Evolutionary conservation across 2,113 vertebrate genomes (phyloP).

Genomic region (Bombycilla garrulus): DNA sequence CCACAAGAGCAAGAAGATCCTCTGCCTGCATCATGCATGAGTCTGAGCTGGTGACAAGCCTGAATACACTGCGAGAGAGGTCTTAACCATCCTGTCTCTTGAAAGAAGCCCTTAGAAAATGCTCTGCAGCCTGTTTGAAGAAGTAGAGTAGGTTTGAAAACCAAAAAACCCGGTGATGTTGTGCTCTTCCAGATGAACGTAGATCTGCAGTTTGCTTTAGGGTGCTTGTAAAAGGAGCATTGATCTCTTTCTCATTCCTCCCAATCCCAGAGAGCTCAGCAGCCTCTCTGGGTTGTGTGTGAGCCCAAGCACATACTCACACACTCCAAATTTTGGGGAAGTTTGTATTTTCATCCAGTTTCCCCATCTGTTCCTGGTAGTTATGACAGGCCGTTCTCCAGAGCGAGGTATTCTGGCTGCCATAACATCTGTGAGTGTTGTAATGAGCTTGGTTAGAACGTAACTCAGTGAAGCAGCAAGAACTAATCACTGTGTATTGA

Average conservation of each 20-base stretch:
- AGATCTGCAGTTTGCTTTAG: background rate
- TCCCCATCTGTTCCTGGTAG: conserved; percentile 43
- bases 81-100: background rate
- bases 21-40: background rate
- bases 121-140: background rate
- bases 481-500: conserved; percentile 11
- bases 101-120: background rate
- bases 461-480: conserved; percentile 42
- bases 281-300: background rate
- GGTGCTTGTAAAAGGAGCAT: background rate
- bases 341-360: conserved; percentile 26
- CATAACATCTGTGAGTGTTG: conserved; percentile 23
- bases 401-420: conserved; percentile 29
- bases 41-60: background rate
- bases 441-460: conserved; percentile 17
- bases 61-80: background rate
- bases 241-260: background rate
- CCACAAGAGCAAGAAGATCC: background rate
- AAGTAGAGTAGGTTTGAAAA: background rate
- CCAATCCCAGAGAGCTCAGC: background rate
- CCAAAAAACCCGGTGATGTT: background rate
- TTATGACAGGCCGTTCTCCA: conserved; percentile 9
- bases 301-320: background rate
- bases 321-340: background rate
- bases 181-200: background rate